A percentile compares a stretch with the other conserved stretches of the same genome.
Evolutionary conservation across 1,140 invertebrate species (phyloP).

Genomic region (Apis dorsata): DNA sequence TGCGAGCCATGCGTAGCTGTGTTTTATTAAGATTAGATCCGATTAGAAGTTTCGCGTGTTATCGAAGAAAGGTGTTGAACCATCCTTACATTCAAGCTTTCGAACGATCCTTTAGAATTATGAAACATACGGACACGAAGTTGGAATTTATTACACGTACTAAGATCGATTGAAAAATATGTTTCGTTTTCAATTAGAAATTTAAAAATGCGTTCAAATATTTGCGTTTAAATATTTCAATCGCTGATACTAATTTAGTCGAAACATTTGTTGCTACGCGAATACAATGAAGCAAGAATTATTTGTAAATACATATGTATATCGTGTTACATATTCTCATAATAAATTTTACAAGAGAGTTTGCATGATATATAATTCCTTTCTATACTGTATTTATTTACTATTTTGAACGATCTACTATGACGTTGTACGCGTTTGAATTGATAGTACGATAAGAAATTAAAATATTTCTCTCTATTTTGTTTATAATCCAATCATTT

Average conservation of each 20-base stretch:
- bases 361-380: not conserved
- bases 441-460: no score
- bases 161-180: no score
- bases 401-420: no score
- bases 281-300: not conserved
- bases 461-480: no score
- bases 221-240: no score
- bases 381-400: no score
- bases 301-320: not conserved
- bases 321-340: not conserved
- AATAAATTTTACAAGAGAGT: not conserved
- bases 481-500: not conserved
- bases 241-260: not conserved
- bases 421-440: no score
- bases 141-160: no score
- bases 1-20: constrained; percentile 11
- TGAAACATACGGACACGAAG: not conserved
- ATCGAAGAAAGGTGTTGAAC: constrained; percentile 14
- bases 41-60: constrained; percentile 16
- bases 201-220: no score
- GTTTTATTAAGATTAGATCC: constrained; percentile 32
- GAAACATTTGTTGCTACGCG: not conserved
- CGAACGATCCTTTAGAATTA: not conserved
- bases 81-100: not conserved
- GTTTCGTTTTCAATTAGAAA: no score